Base-by-base conservation (phyloP, 1,140 invertebrate genomes). In the Yoshiicerus persimilis region DNA sequence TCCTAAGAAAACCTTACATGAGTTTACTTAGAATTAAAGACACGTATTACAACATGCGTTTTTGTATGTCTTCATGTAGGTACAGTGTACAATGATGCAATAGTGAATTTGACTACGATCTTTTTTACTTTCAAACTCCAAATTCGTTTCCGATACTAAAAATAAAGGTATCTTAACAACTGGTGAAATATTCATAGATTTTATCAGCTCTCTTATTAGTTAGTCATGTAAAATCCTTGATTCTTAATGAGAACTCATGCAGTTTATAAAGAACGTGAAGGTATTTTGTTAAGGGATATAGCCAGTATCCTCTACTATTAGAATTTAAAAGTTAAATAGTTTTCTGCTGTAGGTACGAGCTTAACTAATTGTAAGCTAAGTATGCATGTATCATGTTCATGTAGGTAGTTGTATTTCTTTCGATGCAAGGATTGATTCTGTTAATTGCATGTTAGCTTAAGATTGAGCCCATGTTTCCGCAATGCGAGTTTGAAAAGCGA, bases 381-480 rank as follows among this genome's bases (percentile, higher is more conserved):
- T 56, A 56, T n/a, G 20, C n/a, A 56, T n/a, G n/a, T 56, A 16
- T 56, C 47, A n/a, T 56, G 47, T 56, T 56, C 47, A 56, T 56
- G 47, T 56, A 16, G 20, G 16, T 56, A 56, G 47, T n/a, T n/a
- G n/a, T 30, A 70, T 30, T 30, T 70, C 23, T 70, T 70, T 70
- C 27, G 27, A 30, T 70, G 13, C 64, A 70, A 70, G 30, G 75
- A 80, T 80, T 80, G 75, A 80, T 34, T 80, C 75, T 80, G n/a
- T 32, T 80, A 80, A 80, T 80, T 80, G 75, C 32, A 80, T 38
- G 75, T 80, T 80, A 80, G 75, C 32, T 80, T 80, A 80, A 80
- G 34, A 80, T 80, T 80, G 75, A 80, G 32, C n/a, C 75, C 75
- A 80, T 80, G 75, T 80, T 80, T 80, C 75, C 75, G 75, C 75